phyloP scores from a whole-genome alignment of 2,888 invertebrate genomes.

The Cataglyphis livida region DNA sequence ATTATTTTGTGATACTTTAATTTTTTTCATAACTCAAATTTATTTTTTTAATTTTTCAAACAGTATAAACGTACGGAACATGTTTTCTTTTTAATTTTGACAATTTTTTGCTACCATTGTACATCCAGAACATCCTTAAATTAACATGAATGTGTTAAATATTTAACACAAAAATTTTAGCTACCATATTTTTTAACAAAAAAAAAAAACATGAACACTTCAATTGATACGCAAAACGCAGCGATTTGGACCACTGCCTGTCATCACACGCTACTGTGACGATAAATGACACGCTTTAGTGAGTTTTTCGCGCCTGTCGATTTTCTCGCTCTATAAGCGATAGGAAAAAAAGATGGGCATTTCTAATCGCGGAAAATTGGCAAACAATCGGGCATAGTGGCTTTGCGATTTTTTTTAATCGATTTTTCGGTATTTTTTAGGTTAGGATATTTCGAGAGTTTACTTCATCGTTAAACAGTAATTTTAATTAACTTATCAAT shows the following conservation, averaged over 20 bases:
- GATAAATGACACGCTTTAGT: constrained; percentile 45
- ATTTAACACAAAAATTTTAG: too few species aligned
- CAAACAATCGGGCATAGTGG: background rate
- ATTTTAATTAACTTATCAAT: background rate
- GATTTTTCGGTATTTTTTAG: background rate
- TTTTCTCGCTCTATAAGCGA: background rate
- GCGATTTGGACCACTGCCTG: constrained; percentile 10
- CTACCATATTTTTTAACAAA: too few species aligned
- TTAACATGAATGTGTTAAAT: too few species aligned
- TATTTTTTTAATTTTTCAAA: too few species aligned
- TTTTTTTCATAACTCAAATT: too few species aligned
- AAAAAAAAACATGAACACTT: too few species aligned
- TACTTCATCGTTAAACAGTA: background rate
- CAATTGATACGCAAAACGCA: background rate
- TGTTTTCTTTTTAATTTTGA: too few species aligned
- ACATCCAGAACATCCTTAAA: too few species aligned
- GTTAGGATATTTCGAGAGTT: background rate
- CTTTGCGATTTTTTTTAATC: constrained; percentile 35
- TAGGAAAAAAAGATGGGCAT: constrained; percentile 11
- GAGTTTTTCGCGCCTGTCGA: constrained; percentile 16
- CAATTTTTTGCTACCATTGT: too few species aligned
- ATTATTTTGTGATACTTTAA: too few species aligned
- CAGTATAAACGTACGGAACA: too few species aligned
- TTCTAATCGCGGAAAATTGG: constrained; percentile 34
- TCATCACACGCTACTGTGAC: constrained; percentile 38